Percentiles rank a stretch among this genome's conserved stretches.
phyloP scores from a whole-genome alignment of 2,113 vertebrate species.

The Amphiprion ocellaris region DNA sequence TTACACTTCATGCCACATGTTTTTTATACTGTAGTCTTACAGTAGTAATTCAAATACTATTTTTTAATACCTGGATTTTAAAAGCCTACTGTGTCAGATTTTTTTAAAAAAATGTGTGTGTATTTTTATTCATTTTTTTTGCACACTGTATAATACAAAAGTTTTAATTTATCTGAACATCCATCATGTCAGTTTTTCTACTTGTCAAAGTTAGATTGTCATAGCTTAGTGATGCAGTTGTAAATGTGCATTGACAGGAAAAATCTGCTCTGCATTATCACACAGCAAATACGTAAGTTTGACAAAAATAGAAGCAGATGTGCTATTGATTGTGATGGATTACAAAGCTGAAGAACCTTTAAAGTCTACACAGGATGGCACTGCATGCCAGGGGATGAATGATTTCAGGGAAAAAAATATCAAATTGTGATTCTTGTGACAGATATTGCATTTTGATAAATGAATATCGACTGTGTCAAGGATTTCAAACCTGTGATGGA shows the following conservation, averaged over 20 bases:
- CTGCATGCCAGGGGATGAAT: no score
- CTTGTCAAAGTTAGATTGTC: not conserved
- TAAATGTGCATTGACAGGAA: not conserved
- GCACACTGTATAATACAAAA: no score
- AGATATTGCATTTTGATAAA: no score
- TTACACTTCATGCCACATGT: not conserved
- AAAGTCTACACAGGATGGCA: no score
- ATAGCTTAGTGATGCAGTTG: not conserved
- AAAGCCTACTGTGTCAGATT: no score
- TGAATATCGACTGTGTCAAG: no score
- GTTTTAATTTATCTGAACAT: not conserved
- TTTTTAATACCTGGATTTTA: no score
- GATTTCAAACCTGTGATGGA: no score
- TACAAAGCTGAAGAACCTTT: not conserved
- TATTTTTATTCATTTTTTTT: not conserved
- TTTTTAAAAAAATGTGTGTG: not conserved
- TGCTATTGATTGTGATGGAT: constrained; percentile 1
- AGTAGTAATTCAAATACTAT: not conserved
- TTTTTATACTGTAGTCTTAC: not conserved
- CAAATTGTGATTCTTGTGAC: no score
- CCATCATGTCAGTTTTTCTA: not conserved
- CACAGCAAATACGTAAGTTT: not conserved
- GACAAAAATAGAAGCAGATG: not conserved
- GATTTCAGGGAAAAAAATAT: no score
- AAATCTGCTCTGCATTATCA: not conserved